Evolutionary conservation across 2,888 invertebrate genomes (phyloP).

Genomic region (Eupsilia transversa): DNA sequence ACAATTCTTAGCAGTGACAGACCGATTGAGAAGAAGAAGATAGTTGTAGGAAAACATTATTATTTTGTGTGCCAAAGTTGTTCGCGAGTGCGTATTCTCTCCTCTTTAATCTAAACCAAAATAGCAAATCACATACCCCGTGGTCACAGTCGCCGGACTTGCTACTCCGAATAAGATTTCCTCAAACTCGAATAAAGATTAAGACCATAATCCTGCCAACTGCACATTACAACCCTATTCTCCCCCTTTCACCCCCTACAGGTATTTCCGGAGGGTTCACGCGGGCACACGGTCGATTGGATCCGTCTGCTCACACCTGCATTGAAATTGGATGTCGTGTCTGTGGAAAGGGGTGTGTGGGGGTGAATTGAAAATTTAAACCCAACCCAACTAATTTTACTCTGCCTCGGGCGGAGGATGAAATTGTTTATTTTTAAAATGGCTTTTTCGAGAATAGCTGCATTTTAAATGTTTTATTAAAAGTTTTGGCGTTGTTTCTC

Average conservation of each 20-base stretch:
- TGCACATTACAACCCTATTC: conserved; percentile 38
- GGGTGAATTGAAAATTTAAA: conserved; percentile 51
- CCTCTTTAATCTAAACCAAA: neutral
- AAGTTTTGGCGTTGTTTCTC: neutral
- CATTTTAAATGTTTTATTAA: conserved; percentile 14
- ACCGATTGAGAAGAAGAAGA: no score
- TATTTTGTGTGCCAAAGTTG: neutral
- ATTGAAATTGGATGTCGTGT: conserved; percentile 55
- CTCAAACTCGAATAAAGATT: conserved; percentile 19
- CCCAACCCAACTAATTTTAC: conserved; percentile 32
- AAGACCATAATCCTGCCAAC: conserved; percentile 17
- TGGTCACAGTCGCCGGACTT: neutral
- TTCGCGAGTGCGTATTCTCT: neutral
- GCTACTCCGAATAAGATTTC: neutral
- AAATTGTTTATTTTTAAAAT: conserved; percentile 44
- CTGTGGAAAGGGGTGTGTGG: conserved; percentile 29
- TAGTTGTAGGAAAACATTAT: neutral
- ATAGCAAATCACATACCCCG: neutral
- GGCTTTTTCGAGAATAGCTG: conserved; percentile 18
- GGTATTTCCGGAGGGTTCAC: conserved; percentile 33
- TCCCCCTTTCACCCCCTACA: conserved; percentile 23
- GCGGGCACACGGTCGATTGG: conserved; percentile 47
- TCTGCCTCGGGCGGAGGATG: conserved; percentile 9
- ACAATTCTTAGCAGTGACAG: no score
- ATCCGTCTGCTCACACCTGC: conserved; percentile 54